Conservation (phyloP, 92 coral and sea anemone genomes). For the Siderastrea radians region DNA sequence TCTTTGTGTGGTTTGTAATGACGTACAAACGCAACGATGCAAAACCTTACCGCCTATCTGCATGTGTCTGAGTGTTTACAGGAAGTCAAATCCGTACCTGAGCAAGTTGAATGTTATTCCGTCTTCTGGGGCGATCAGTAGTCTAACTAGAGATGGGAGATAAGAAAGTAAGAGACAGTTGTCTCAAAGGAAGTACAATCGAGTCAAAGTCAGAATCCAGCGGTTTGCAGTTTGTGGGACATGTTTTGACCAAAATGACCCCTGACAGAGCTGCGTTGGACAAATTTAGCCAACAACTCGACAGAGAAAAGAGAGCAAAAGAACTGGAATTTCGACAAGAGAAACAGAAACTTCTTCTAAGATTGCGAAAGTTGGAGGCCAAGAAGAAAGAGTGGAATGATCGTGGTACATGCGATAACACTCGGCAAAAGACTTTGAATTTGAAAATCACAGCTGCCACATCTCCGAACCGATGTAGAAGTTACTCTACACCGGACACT, state of each 20-base stretch:
- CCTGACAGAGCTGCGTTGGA: constrained; percentile 62
- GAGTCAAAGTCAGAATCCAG: constrained; percentile 18
- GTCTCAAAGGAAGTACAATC: not conserved
- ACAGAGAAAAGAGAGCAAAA: constrained; percentile 69
- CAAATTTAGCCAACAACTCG: constrained; percentile 68
- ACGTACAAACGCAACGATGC: too few relatives aligned
- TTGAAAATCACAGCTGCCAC: not conserved
- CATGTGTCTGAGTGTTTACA: too few relatives aligned
- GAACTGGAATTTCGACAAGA: constrained; percentile 45
- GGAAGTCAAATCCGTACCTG: too few relatives aligned
- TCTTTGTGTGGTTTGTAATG: too few relatives aligned
- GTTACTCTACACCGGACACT: not conserved
- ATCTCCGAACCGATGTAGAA: not conserved
- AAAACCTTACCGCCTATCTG: too few relatives aligned
- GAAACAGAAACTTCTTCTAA: constrained; percentile 15
- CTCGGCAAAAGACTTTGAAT: not conserved
- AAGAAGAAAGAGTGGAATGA: not conserved
- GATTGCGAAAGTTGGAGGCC: not conserved
- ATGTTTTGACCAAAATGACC: constrained; percentile 73
- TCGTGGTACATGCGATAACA: not conserved
- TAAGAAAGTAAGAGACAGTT: not conserved
- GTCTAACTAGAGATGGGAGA: not conserved
- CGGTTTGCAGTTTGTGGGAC: constrained; percentile 22
- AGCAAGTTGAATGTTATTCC: too few relatives aligned
- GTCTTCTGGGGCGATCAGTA: too few relatives aligned